Conservation (phyloP, 2,113 vertebrate genomes). For the Candoia aspera region DNA sequence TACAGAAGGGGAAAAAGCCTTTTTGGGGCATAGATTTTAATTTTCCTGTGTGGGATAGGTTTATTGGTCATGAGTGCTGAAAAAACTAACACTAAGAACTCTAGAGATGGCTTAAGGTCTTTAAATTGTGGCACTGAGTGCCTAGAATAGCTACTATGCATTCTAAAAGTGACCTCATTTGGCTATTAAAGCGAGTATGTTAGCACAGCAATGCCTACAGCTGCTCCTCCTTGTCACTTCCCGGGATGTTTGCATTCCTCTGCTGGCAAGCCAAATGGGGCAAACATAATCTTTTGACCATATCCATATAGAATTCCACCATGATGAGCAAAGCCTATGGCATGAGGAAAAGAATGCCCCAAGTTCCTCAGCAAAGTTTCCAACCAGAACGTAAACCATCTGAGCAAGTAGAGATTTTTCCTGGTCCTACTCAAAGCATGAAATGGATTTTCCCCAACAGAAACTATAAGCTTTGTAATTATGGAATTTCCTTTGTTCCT, state of each 20-base stretch:
- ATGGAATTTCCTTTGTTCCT: not conserved
- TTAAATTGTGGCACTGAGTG: not conserved
- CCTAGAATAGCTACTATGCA: conserved; percentile 29
- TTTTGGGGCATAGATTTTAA: not conserved
- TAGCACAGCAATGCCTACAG: conserved; percentile 14
- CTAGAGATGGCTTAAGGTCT: not conserved
- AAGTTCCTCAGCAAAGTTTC: not conserved
- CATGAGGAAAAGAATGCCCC: conserved; percentile 5
- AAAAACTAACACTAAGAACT: conserved; percentile 7
- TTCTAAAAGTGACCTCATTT: conserved; percentile 20
- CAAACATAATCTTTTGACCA: conserved; percentile 24
- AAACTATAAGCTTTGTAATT: not conserved
- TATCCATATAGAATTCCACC: not conserved
- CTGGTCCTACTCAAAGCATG: not conserved
- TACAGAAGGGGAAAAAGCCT: not conserved
- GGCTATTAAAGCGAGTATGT: not conserved
- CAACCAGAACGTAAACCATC: not conserved
- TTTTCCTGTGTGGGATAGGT: not conserved
- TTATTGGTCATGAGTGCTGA: not conserved
- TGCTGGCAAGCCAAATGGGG: not conserved
- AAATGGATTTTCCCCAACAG: not conserved
- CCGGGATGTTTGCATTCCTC: conserved; percentile 13
- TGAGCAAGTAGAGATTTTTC: not conserved
- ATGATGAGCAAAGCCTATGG: not conserved
- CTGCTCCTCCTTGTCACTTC: conserved; percentile 15